A percentile compares a stretch with the other conserved stretches of the same genome.
phyloP scores from a whole-genome alignment of 2,113 vertebrate genomes.

The Xiphophorus couchianus region DNA sequence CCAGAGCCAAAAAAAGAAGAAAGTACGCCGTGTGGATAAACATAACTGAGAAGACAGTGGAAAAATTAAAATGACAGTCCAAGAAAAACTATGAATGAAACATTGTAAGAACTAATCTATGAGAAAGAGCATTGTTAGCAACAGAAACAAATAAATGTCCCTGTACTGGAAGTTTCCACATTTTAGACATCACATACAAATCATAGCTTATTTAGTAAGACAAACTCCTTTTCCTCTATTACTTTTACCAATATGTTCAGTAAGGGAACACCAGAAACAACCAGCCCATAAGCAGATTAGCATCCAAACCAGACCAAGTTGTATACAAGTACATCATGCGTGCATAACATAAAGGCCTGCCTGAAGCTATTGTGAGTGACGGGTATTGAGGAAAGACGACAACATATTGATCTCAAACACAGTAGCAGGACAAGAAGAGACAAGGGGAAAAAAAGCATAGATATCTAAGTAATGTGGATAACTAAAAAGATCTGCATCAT shows the following conservation, averaged over 20 bases:
- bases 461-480: slow-evolving; percentile 34
- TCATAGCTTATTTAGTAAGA: neutral
- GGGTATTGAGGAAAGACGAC: slow-evolving; percentile 61
- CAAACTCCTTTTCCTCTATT: neutral
- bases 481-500: neutral
- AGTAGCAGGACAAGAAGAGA: slow-evolving; percentile 15
- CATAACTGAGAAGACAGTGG: slow-evolving; percentile 11
- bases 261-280: neutral
- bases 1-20: slow-evolving; percentile 2
- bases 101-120: neutral
- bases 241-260: neutral
- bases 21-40: slow-evolving; percentile 6
- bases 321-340: slow-evolving; percentile 32
- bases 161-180: neutral
- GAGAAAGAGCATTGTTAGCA: neutral
- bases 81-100: neutral
- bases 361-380: slow-evolving; percentile 66
- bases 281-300: neutral
- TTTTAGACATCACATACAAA: neutral
- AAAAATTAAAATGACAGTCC: neutral
- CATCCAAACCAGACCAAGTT: slow-evolving; percentile 5
- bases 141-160: neutral
- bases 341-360: slow-evolving; percentile 43
- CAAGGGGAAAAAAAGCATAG: slow-evolving; percentile 8
- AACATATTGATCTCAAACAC: slow-evolving; percentile 55